phyloP scores from a whole-genome alignment of 2,888 invertebrate species.

The Podotricha telesiphe region DNA sequence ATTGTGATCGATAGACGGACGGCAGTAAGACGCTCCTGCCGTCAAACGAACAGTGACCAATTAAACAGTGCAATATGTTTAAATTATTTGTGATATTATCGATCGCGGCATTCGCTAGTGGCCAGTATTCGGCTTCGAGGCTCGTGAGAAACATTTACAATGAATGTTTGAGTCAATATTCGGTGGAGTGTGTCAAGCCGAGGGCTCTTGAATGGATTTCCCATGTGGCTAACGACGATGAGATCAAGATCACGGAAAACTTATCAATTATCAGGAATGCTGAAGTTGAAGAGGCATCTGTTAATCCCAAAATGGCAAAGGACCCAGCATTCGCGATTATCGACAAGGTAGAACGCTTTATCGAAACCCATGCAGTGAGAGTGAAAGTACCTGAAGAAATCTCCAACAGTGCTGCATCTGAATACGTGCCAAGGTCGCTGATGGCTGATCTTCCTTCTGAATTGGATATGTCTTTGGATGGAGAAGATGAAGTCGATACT shows the following conservation, averaged over 20 bases:
- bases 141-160: constrained; percentile 86
- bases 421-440: constrained; percentile 86
- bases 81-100: constrained; percentile 74
- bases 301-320: constrained; percentile 78
- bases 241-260: constrained; percentile 90
- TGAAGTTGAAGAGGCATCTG: constrained; percentile 66
- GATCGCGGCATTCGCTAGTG: constrained; percentile 66
- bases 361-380: constrained; percentile 89
- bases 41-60: constrained; percentile 54
- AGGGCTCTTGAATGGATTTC: constrained; percentile 90
- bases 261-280: constrained; percentile 87
- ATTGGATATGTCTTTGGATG: constrained; percentile 88
- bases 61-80: constrained; percentile 70
- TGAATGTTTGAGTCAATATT: constrained; percentile 87
- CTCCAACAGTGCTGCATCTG: constrained; percentile 81
- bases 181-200: constrained; percentile 89
- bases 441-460: constrained; percentile 86
- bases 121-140: constrained; percentile 84
- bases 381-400: constrained; percentile 88
- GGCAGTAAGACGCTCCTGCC: constrained; percentile 76
- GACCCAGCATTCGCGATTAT: constrained; percentile 85
- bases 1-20: constrained; percentile 73
- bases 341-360: constrained; percentile 88
- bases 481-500: constrained; percentile 73
- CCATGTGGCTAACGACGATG: constrained; percentile 86